Conservation (phyloP, 2,888 invertebrate species). For the Dryocosmus kuriphilus region DNA sequence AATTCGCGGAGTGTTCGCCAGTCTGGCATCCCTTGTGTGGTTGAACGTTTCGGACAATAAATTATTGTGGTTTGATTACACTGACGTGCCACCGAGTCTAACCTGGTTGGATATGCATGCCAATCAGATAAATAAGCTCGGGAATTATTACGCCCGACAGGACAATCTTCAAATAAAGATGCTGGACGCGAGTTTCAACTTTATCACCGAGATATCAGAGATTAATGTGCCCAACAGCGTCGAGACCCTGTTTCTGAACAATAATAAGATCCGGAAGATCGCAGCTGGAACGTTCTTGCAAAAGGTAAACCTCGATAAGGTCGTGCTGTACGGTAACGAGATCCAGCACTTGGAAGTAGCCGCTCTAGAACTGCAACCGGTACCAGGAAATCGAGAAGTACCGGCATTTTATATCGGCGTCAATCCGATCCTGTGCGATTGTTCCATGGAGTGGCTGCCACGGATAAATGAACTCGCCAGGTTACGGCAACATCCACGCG, state of each 20-base stretch:
- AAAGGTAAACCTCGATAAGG: constrained; percentile 86
- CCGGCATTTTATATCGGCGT: constrained; percentile 89
- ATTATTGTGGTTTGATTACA: constrained; percentile 89
- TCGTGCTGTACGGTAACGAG: constrained; percentile 87
- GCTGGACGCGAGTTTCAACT: constrained; percentile 88
- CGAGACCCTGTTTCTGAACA: constrained; percentile 85
- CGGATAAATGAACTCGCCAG: constrained; percentile 87
- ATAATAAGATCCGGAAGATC: constrained; percentile 86
- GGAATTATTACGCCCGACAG: constrained; percentile 83
- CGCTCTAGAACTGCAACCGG: constrained; percentile 84
- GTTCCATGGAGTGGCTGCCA: constrained; percentile 92
- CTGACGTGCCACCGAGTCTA: constrained; percentile 86
- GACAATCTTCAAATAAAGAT: constrained; percentile 83
- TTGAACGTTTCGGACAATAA: constrained; percentile 90
- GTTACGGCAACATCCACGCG: constrained; percentile 86
- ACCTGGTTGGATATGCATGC: constrained; percentile 91
- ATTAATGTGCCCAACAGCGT: constrained; percentile 86
- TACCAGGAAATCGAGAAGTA: constrained; percentile 84
- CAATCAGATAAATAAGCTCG: constrained; percentile 87
- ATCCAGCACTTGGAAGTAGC: constrained; percentile 86
- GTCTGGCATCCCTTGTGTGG: constrained; percentile 87
- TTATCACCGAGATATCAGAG: constrained; percentile 84
- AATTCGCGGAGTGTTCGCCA: constrained; percentile 88
- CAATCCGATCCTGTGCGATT: constrained; percentile 92
- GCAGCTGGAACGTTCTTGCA: constrained; percentile 85